A percentile compares a stretch with the other conserved stretches of the same genome.
Conservation (phyloP, 2,888 invertebrate species). For the Galeruca laticollis region DNA sequence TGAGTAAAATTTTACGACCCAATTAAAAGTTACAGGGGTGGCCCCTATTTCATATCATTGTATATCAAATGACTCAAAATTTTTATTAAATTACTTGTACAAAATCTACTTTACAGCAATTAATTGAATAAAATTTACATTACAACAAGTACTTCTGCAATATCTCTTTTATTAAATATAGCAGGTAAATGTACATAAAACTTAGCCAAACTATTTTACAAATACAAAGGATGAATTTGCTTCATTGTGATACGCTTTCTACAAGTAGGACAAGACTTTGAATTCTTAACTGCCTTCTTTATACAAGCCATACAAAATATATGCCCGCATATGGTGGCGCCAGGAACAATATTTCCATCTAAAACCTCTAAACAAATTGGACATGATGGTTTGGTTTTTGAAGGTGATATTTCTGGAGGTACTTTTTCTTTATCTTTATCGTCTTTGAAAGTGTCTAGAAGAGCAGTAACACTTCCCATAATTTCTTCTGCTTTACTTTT, state of each 20-base stretch:
- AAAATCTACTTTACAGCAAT: neutral
- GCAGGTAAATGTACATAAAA: neutral
- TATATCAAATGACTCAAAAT: too few relatives aligned
- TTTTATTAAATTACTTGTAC: neutral
- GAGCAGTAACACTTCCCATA: slow-evolving; percentile 30
- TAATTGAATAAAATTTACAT: neutral
- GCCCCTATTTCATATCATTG: too few relatives aligned
- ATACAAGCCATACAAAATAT: slow-evolving; percentile 37
- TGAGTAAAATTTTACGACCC: too few relatives aligned
- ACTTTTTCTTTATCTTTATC: slow-evolving; percentile 7
- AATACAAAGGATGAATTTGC: slow-evolving; percentile 36
- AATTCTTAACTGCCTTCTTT: slow-evolving; percentile 21
- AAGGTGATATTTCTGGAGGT: slow-evolving; percentile 20
- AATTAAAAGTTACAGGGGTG: too few relatives aligned
- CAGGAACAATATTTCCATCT: slow-evolving; percentile 21
- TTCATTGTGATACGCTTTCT: slow-evolving; percentile 33
- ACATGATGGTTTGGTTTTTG: slow-evolving; percentile 32
- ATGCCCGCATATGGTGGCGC: slow-evolving; percentile 35
- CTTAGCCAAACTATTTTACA: slow-evolving; percentile 15
- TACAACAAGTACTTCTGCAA: neutral
- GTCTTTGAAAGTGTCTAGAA: slow-evolving; percentile 25
- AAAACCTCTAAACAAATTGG: slow-evolving; percentile 34
- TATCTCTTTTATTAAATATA: neutral
- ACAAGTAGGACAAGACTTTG: slow-evolving; percentile 35
- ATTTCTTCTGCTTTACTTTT: slow-evolving; percentile 34